A percentile compares a stretch with the other conserved stretches of the same genome.
These are phyloP conservation scores for Halcyon smyrnensis DNA, from an alignment of 2,797 vertebrate genomes.

Conservation along the genomic window DNA sequence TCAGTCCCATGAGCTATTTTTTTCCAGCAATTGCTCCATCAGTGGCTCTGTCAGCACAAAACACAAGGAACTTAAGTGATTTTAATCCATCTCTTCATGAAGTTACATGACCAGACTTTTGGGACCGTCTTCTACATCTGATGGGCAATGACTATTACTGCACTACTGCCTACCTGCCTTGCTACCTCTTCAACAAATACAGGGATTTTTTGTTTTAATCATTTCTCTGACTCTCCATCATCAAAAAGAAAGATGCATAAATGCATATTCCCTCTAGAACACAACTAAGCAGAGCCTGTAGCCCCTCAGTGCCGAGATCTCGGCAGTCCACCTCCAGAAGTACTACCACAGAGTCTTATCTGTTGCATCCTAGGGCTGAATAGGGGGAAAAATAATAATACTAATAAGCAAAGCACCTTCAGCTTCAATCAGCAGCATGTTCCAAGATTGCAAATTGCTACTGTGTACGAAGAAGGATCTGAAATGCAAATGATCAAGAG, in stretches of 20 bases:
- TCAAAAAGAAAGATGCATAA: neutral
- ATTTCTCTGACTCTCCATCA: neutral
- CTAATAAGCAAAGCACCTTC: neutral
- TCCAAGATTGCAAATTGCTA: neutral
- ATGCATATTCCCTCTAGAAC: neutral
- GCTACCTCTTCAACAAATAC: neutral
- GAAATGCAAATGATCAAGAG: constrained; percentile 39
- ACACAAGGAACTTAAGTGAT: neutral
- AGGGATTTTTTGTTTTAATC: neutral
- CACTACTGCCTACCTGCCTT: neutral
- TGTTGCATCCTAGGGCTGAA: neutral
- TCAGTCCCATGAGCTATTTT: neutral
- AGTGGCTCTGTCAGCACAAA: neutral
- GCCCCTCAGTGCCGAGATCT: neutral
- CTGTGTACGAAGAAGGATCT: neutral
- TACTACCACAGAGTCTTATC: neutral
- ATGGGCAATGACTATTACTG: neutral
- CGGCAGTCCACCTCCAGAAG: neutral
- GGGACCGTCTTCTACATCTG: neutral
- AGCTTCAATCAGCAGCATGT: neutral
- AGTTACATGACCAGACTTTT: neutral
- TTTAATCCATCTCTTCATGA: neutral
- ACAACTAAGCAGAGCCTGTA: neutral
- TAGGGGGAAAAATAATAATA: neutral
- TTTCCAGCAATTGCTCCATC: neutral